These are phyloP conservation scores for Diachasmimorpha longicaudata DNA, from an alignment of 1,140 invertebrate genomes.

Conservation along the genomic window DNA sequence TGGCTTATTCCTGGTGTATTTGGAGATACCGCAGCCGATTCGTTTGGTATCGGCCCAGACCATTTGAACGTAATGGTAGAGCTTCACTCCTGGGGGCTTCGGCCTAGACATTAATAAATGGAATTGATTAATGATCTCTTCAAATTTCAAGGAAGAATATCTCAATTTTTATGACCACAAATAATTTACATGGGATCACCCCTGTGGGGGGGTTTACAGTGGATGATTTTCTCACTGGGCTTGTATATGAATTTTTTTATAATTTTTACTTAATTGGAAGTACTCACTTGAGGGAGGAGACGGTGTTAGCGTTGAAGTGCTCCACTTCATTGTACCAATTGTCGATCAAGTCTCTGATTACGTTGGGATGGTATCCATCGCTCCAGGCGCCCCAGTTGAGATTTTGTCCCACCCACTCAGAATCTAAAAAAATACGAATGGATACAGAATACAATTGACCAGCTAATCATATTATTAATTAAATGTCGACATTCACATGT, in stretches of 20 bases:
- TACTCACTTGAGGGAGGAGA: neutral
- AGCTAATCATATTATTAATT: no score
- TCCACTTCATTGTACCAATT: neutral
- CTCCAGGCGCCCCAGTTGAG: neutral
- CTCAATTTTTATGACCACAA: no score
- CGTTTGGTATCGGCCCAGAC: conserved; percentile 51
- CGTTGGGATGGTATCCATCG: neutral
- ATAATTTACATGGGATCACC: no score
- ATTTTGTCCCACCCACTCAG: neutral
- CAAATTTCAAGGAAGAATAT: no score
- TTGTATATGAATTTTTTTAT: no score
- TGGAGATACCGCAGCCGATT: conserved; percentile 48
- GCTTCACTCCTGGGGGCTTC: neutral
- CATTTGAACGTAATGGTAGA: conserved; percentile 34
- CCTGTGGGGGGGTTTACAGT: no score
- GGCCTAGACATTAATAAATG: neutral
- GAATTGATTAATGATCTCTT: no score
- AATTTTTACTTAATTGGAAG: no score
- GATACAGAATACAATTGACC: no score
- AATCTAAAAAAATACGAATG: neutral
- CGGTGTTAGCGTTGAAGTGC: neutral
- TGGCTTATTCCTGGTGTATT: conserved; percentile 11
- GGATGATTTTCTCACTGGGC: no score
- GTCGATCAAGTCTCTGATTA: neutral
- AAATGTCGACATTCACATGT: neutral